phyloP scores from a whole-genome alignment of 37 sponge, comb jelly and placozoan species.

The Cliona cf. orientalis region DNA sequence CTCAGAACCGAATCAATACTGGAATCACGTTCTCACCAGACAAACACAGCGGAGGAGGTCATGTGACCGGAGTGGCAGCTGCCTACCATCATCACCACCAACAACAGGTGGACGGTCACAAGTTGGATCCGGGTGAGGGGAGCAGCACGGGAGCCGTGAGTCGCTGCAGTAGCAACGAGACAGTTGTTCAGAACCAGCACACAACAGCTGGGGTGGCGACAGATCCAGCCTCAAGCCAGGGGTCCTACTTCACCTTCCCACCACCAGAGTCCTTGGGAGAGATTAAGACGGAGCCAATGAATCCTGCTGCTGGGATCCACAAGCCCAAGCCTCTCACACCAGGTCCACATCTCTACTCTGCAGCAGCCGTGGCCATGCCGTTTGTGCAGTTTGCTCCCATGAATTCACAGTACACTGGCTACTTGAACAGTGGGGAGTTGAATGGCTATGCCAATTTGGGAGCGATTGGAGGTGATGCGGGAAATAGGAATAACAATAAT shows the following conservation, averaged over 20 bases:
- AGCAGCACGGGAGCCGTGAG: conserved; percentile 26
- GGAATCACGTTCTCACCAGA: too few species aligned
- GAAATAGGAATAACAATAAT: conserved; percentile 55
- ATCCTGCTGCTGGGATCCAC: conserved; percentile 8
- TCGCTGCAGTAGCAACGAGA: conserved; percentile 34
- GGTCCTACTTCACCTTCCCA: conserved; percentile 23
- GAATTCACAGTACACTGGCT: conserved; percentile 2
- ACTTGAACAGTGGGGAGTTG: not conserved
- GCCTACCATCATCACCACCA: not conserved
- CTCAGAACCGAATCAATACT: too few species aligned
- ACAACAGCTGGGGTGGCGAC: not conserved
- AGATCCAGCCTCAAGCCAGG: not conserved
- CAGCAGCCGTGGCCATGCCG: conserved; percentile 42
- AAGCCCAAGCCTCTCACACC: conserved; percentile 53
- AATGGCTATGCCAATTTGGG: not conserved
- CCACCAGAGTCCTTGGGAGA: not conserved
- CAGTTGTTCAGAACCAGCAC: conserved; percentile 3
- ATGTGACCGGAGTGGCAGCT: not conserved
- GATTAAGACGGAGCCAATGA: not conserved
- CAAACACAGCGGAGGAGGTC: not conserved
- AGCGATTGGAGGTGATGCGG: not conserved
- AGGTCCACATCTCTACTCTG: conserved; percentile 31
- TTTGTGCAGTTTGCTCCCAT: conserved; percentile 24
- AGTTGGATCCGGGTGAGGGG: conserved; percentile 1
- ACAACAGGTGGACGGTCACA: not conserved